phyloP scores from a whole-genome alignment of 2,888 invertebrate species.

The Altica lythri region DNA sequence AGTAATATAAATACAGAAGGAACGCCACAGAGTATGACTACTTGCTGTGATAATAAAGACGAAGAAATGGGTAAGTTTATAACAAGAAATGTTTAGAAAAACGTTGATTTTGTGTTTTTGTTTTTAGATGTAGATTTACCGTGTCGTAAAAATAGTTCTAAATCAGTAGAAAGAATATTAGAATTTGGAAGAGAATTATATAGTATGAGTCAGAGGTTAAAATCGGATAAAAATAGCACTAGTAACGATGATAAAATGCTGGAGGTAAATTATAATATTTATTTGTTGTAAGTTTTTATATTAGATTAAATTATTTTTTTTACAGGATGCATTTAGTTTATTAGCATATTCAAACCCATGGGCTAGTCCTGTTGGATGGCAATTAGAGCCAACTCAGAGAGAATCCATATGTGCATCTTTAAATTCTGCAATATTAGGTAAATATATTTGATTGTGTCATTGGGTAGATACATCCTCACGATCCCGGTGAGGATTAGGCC shows the following conservation, averaged over 20 bases:
- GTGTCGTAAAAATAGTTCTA: slow-evolving; percentile 59
- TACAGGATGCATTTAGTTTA: slow-evolving; percentile 95
- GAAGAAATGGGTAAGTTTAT: slow-evolving; percentile 69
- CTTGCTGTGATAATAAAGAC: slow-evolving; percentile 70
- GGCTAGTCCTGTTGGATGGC: slow-evolving; percentile 96
- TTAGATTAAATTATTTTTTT: slow-evolving; percentile 19
- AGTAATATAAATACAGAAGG: slow-evolving; percentile 54
- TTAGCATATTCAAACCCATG: slow-evolving; percentile 97
- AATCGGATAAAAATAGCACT: slow-evolving; percentile 80
- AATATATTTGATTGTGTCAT: too few species aligned
- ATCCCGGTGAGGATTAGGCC: too few species aligned
- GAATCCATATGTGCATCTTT: slow-evolving; percentile 94
- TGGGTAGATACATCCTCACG: too few species aligned
- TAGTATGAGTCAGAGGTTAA: slow-evolving; percentile 84
- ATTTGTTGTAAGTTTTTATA: neutral
- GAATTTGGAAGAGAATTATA: slow-evolving; percentile 94
- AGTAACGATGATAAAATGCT: slow-evolving; percentile 89
- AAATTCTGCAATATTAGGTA: slow-evolving; percentile 97
- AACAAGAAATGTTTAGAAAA: neutral
- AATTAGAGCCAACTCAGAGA: slow-evolving; percentile 90
- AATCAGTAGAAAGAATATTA: slow-evolving; percentile 90
- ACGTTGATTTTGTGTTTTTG: neutral
- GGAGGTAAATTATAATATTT: slow-evolving; percentile 65
- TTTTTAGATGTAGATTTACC: slow-evolving; percentile 60
- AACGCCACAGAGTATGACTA: slow-evolving; percentile 41